phyloP scores from a whole-genome alignment of 2,797 vertebrate species.

The Myotis myotis region DNA sequence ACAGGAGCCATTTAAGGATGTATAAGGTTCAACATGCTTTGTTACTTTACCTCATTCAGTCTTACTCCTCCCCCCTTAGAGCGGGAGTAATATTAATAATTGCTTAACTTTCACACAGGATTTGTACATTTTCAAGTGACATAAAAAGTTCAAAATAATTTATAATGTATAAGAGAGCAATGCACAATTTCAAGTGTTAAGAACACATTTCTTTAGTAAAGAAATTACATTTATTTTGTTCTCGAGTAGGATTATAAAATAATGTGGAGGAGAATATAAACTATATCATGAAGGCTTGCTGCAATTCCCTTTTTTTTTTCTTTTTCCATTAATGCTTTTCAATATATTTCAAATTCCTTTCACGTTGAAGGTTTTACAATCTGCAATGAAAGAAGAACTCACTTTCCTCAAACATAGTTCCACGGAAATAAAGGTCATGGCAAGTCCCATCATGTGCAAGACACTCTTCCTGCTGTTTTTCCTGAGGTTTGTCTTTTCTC shows the following conservation, averaged over 20 bases:
- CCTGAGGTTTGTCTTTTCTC: not conserved
- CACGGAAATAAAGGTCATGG: not conserved
- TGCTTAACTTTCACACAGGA: not conserved
- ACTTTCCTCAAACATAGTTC: not conserved
- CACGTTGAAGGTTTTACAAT: not conserved
- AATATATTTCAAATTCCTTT: not conserved
- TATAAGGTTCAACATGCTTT: not conserved
- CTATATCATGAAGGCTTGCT: not conserved
- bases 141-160: not conserved
- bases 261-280: not conserved
- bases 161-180: not conserved
- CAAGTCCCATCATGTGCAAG: not conserved
- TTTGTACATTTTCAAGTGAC: not conserved
- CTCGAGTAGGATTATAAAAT: not conserved
- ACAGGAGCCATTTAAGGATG: not conserved
- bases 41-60: not conserved
- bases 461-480: not conserved
- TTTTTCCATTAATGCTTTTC: not conserved
- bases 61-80: not conserved
- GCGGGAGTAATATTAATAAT: not conserved
- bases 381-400: not conserved
- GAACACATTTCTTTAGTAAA: not conserved
- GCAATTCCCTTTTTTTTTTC: not conserved
- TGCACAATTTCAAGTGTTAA: not conserved
- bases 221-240: not conserved